These are phyloP conservation scores for Triplophysa bombifrons DNA, from an alignment of 2,797 vertebrate species.

Conservation along the genomic window DNA sequence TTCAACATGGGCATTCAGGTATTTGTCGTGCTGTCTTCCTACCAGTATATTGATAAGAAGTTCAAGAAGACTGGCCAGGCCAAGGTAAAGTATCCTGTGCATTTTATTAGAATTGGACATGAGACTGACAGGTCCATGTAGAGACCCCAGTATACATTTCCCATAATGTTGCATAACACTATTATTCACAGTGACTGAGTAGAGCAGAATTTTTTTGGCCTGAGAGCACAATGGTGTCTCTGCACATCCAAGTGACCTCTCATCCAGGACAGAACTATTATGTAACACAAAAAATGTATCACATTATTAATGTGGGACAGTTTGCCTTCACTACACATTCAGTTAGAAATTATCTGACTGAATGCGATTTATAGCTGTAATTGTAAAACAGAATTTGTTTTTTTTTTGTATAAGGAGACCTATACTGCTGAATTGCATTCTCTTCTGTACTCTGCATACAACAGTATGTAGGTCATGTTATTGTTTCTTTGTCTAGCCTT, in stretches of 20 bases:
- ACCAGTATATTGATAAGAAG: constrained; percentile 88
- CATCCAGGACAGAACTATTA: constrained; percentile 55
- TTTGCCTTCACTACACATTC: neutral
- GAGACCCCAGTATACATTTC: constrained; percentile 29
- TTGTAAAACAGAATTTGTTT: neutral
- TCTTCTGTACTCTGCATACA: neutral
- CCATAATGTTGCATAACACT: constrained; percentile 64
- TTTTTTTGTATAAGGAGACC: neutral
- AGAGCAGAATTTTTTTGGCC: constrained; percentile 54
- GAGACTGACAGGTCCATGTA: constrained; percentile 29
- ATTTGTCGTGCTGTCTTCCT: constrained; percentile 88
- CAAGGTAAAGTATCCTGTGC: constrained; percentile 74
- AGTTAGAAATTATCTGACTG: neutral
- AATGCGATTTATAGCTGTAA: neutral
- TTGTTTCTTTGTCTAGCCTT: constrained; percentile 1
- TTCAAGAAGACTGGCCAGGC: constrained; percentile 87
- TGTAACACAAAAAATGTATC: constrained; percentile 46
- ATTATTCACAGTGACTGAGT: constrained; percentile 65
- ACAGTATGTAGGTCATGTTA: constrained; percentile 5
- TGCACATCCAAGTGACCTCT: constrained; percentile 38
- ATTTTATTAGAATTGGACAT: constrained; percentile 45
- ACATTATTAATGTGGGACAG: neutral
- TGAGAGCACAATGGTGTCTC: constrained; percentile 54
- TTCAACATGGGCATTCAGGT: constrained; percentile 91
- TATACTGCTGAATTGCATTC: neutral